Base-by-base conservation (phyloP, 1,140 invertebrate genomes). In the Apocrypta bakeri region DNA sequence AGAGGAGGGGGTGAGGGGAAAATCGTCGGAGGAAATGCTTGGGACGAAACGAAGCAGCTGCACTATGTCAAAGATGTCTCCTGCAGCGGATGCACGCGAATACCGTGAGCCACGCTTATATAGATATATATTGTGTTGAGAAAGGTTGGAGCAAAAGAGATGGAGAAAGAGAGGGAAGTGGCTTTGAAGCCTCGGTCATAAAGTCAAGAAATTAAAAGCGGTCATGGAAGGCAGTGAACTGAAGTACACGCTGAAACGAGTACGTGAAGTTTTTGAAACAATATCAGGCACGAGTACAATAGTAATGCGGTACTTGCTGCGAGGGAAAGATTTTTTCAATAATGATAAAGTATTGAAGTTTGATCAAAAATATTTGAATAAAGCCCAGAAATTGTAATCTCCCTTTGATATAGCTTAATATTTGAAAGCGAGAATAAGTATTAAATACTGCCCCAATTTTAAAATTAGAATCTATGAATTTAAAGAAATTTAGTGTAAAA, bases 21-120 rank as follows among this genome's bases (percentile, higher is more conserved):
- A 79, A 79, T 79, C 40, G 63, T 79, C 27, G 17, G 42, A 72
- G 66, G 48, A 56, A 79, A 72, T 63, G 27, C 69, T 79, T 61
- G 42, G 61, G 27, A 27, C 24, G 33, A 78, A 75, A 78, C 75
- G 61, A 78, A 78, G 75, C 75, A 78, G 75, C 61, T 68, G 75
- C 75, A 78, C 63, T 78, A 78, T 78, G 61, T 78, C 63, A 78
- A 68, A 78, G 75, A 78, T 78, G 75, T 78, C 75, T 78, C 25
- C 17, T 68, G 78, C 66, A 79, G 66, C 29, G 66, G 29, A 72
- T 71, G 66, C 27, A 56, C 61, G 61, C 25, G 64, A 40, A 78
- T 68, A 29, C 37, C 61, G 29, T 33, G 76, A 48, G 88, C 33
- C 42, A 9, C 9, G 37, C 29, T 27, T 33, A 29, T 29, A 74